Evolutionary conservation across 2,888 invertebrate species (phyloP), one percentile per base, ranked within the genome.

Genomic region (Zonitis immaculata): DNA sequence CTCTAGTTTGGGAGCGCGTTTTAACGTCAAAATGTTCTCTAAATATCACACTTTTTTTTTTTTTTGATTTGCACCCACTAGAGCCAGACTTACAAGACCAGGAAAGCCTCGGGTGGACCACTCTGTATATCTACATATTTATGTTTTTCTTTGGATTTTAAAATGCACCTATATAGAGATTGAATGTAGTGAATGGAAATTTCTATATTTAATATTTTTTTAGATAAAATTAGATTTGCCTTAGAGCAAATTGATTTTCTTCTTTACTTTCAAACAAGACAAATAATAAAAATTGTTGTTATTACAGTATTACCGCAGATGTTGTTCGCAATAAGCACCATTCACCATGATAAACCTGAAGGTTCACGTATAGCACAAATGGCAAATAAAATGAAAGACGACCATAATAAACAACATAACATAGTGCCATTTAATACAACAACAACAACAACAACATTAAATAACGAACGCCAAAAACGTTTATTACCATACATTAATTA

Each of bases 401-500:
- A 30, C 1, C 2, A 35, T 35, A 18, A 39, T 18, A 18, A 63
- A 11, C 25, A 54, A 51, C 46, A 42, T 49, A 20, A 49, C 47
- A 8, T 1, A 54, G 47, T 44, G 39, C 51, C 54, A 47, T 30
- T 43, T 30, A 51, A 51, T n/a, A 3, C 20, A 48, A 27, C 42
- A 39, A 48, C 20, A 39, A 26, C 30, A 42, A 3, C 20, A 48
- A 27, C 42, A 39, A 48, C 20, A 39, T 30, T 35, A 42, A 35
- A 11, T 14, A 39, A 77, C 49, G 86, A 89, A 74, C 80, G 91
- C 47, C 86, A 86, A 69, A 83, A 91, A 66, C 80, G 91, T 58
- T 74, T 91, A 45, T 86, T 91, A 67, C 91, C 91, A 1, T 91
- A 91, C 72, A 87, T 88, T 83, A 89, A 88, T 28, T 91, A 86